phyloP scores from a whole-genome alignment of 2,888 invertebrate genomes.

The Phortica magna region DNA sequence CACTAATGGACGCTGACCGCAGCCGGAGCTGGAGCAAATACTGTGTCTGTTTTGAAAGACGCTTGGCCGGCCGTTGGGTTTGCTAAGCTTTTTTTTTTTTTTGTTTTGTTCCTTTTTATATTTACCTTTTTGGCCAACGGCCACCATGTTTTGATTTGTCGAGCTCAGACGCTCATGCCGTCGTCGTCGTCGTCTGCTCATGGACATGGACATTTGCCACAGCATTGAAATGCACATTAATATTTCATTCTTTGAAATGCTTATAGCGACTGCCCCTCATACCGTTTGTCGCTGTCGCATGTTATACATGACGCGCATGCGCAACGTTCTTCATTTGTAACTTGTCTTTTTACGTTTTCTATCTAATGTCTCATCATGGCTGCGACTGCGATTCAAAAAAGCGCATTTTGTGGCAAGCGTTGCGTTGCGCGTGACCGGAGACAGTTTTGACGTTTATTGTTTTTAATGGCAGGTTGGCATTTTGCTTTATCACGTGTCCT shows the following conservation, averaged over 20 bases:
- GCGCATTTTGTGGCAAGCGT: not conserved
- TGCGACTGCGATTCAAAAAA: not conserved
- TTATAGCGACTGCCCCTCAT: not conserved
- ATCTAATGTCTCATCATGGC: conserved; percentile 1
- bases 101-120: not conserved
- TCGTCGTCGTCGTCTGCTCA: conserved; percentile 1
- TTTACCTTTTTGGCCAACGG: not conserved
- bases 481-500: not conserved
- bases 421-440: conserved; percentile 44
- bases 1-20: conserved; percentile 20
- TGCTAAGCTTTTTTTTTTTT: not conserved
- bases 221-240: conserved; percentile 28
- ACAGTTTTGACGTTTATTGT: conserved; percentile 71
- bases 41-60: not conserved
- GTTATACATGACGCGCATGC: conserved; percentile 33
- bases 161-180: not conserved
- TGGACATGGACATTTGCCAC: not conserved
- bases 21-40: not conserved
- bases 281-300: not conserved
- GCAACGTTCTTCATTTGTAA: conserved; percentile 20
- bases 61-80: not conserved
- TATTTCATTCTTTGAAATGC: conserved; percentile 23
- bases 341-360: not conserved
- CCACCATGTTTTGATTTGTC: not conserved
- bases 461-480: conserved; percentile 57